Evolutionary conservation across 2,113 vertebrate species (phyloP), one percentile per base, ranked within the genome.

Genomic region (Planiliza haematocheilus): DNA sequence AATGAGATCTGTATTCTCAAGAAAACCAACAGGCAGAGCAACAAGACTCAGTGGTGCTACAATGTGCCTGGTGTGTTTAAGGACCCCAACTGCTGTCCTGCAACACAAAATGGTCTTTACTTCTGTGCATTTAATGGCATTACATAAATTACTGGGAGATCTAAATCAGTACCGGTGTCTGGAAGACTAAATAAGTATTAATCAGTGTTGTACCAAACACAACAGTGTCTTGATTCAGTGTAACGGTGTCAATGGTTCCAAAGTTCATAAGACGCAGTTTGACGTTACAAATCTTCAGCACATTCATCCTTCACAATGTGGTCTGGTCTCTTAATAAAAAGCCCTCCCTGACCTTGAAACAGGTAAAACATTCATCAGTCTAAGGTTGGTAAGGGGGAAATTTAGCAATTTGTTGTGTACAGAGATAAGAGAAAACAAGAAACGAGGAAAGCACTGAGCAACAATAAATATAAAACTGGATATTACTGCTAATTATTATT

Each of bases 311-410:
- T 70, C 4, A 36, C 34, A 66, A 17, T 30, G 37, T 51, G 17
- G 11, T 53, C 69, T 38, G 10, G 24, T 21, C 18, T 49, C 21
- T 9, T 18, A 46, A 49, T 0, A 72, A 45, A 51, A 53, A 77
- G 18, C 14, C 46, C 30, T 46, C n/a, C 69, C 53, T 73, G 20
- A 24, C 64, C 41, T 42, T 69, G 45, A 74, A 85, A 59, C n/a
- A 43, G 50, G 60, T 68, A 52, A 84, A 73, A 88, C 86, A 88
- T 89, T 90, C 82, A 77, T 78, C 20, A 63, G 82, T 87, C 82
- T 87, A 62, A 53, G 60, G 52, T 83, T 74, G 73, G 61, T 52
- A 49, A 8, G 39, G 59, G 36, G 62, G 16, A 38, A 59, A 62
- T 69, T 46, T 64, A 42, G 10, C 10, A 63, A 72, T 89, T 68